Evolutionary conservation across 35 echinoderm and acorn worm genomes (phyloP).

Genomic region (Antedon bifida): DNA sequence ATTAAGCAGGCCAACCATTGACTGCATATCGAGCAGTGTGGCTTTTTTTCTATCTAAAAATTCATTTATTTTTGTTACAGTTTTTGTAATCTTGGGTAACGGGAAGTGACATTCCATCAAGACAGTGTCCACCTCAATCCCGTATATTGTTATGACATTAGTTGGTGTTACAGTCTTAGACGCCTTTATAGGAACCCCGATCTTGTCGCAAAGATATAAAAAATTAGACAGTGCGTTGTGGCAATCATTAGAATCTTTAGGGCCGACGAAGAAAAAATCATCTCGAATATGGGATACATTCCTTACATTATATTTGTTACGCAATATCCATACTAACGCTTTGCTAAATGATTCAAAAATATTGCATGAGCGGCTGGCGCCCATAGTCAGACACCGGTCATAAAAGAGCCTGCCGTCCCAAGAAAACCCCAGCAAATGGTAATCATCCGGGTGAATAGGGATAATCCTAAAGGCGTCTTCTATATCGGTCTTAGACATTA

Average conservation of each 20-base stretch:
- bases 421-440: too few species aligned
- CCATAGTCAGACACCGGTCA: slow-evolving; percentile 11
- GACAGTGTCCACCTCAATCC: neutral
- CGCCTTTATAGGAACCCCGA: neutral
- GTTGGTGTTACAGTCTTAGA: neutral
- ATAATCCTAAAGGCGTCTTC: too few species aligned
- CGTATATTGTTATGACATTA: neutral
- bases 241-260: neutral
- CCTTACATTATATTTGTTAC: neutral
- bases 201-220: neutral
- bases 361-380: too few species aligned
- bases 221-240: neutral
- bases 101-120: too few species aligned
- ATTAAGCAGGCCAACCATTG: too few species aligned
- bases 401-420: too few species aligned
- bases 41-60: too few species aligned
- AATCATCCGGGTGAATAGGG: too few species aligned
- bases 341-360: slow-evolving; percentile 27
- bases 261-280: too few species aligned
- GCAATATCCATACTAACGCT: neutral
- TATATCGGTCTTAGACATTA: too few species aligned
- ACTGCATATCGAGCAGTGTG: too few species aligned
- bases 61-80: neutral
- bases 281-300: neutral
- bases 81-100: too few species aligned